Base-by-base conservation (phyloP, 2,113 vertebrate genomes). In the Epinephelus fuscoguttatus region DNA sequence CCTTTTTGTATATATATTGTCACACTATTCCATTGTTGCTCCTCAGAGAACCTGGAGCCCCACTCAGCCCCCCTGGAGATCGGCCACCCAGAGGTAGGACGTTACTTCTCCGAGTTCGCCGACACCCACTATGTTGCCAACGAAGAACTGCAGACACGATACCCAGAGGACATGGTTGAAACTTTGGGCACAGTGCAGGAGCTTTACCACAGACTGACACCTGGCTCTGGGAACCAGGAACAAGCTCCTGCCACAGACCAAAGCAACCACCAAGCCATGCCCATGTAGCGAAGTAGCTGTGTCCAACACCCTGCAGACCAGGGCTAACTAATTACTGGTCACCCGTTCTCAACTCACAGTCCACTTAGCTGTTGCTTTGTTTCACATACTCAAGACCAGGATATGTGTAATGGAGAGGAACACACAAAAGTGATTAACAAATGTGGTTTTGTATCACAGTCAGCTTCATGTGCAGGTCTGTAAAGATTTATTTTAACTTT, bases 31-130 rank as follows among this genome's bases (percentile, higher is more conserved):
- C 0, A 1, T 66, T 69, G 3, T 80, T 42, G 75, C 61, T 81
- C 76, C 11, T 2, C 96, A 99, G 98, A 99, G 89, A 99, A 99
- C 93, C 93, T 99, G 94, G 97, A 98, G 67, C 95, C 97, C 40
- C 97, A 98, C 61, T 93, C 96, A 0, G 95, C 96, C 72, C 98
- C 98, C 0, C 94, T 96, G 84, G 97, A 99, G 93, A 98, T 99
- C 84, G 95, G 95, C 3, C 98, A 99, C 93, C 97, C 97, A 0
- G 98, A 99, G 74, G 96, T 99, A 0, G 97, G 97, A 1, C 98
- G 97, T 81, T 99, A 99, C 77, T 99, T 99, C 87, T 96, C 96
- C 0, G 98, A 99, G 93, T 99, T 98, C 55, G 91, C 95, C 0
- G 95, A 96, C 81, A 85, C 92, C 0, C 95, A 98, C 94, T 99